Conservation (phyloP, 64 coral and sea anemone species). For the Stichodactyla mertensii region DNA sequence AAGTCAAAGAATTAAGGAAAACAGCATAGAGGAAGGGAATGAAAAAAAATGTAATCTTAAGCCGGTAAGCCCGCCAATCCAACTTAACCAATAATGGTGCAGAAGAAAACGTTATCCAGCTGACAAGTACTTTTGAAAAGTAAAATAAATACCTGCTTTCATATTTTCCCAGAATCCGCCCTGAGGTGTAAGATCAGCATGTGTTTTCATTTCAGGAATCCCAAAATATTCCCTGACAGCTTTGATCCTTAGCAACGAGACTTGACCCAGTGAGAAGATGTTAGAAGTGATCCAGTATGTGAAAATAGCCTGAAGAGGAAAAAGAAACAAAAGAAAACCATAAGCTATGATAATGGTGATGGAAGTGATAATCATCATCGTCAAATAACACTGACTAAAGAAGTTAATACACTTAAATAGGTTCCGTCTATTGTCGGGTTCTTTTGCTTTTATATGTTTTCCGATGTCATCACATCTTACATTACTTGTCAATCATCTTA, state of each 20-base stretch:
- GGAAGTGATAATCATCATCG: too few relatives aligned
- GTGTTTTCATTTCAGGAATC: conserved; percentile 85
- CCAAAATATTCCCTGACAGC: conserved; percentile 67
- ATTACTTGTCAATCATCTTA: too few relatives aligned
- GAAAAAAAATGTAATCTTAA: too few relatives aligned
- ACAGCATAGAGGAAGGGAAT: neutral
- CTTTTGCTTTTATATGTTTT: too few relatives aligned
- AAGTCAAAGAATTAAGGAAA: neutral
- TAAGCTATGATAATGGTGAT: too few relatives aligned
- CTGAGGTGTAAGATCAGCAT: conserved; percentile 28
- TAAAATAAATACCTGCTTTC: conserved; percentile 58
- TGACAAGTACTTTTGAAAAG: neutral
- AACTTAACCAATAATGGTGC: too few relatives aligned
- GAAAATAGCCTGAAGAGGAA: conserved; percentile 59
- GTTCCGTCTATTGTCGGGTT: too few relatives aligned
- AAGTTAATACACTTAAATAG: conserved; percentile 39
- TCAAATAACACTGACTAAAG: too few relatives aligned
- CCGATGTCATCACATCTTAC: too few relatives aligned
- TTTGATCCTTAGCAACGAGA: conserved; percentile 48
- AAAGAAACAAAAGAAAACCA: neutral
- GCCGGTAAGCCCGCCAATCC: too few relatives aligned
- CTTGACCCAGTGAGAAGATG: conserved; percentile 79
- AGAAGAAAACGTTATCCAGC: neutral
- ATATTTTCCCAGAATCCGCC: conserved; percentile 83
- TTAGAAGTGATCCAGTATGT: conserved; percentile 94